These are phyloP conservation scores for Taenaris catops DNA, from an alignment of 2,888 invertebrate genomes.

Conservation along the genomic window DNA sequence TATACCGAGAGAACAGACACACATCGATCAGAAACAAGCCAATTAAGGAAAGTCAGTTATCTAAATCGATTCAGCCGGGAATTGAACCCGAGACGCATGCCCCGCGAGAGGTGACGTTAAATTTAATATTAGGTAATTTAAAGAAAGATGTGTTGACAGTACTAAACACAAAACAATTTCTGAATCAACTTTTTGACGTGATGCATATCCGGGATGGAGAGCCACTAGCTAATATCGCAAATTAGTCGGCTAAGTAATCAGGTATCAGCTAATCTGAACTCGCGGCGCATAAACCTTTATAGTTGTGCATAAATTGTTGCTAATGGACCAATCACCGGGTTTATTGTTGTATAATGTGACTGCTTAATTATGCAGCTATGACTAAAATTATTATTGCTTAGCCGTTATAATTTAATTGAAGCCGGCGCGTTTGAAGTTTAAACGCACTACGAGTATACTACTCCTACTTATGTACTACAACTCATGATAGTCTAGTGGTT, in stretches of 20 bases:
- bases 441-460: too few relatives aligned
- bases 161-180: too few relatives aligned
- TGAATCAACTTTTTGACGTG: not conserved
- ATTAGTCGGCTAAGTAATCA: conserved; percentile 8
- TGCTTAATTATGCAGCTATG: conserved; percentile 18
- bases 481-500: too few relatives aligned
- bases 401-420: conserved; percentile 4
- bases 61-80: too few relatives aligned
- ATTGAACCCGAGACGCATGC: too few relatives aligned
- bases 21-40: too few relatives aligned
- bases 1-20: too few relatives aligned
- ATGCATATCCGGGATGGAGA: not conserved
- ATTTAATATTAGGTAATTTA: not conserved
- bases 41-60: too few relatives aligned
- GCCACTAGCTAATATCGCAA: conserved; percentile 4
- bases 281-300: conserved; percentile 24
- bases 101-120: too few relatives aligned
- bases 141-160: too few relatives aligned
- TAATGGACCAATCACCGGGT: conserved; percentile 21
- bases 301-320: conserved; percentile 19
- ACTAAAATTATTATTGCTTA: conserved; percentile 4
- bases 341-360: conserved; percentile 20
- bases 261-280: conserved; percentile 19
- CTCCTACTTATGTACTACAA: too few relatives aligned
- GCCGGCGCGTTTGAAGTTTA: too few relatives aligned